Conservation (phyloP, 1,140 invertebrate genomes). For the Lordiphosa collinella region DNA sequence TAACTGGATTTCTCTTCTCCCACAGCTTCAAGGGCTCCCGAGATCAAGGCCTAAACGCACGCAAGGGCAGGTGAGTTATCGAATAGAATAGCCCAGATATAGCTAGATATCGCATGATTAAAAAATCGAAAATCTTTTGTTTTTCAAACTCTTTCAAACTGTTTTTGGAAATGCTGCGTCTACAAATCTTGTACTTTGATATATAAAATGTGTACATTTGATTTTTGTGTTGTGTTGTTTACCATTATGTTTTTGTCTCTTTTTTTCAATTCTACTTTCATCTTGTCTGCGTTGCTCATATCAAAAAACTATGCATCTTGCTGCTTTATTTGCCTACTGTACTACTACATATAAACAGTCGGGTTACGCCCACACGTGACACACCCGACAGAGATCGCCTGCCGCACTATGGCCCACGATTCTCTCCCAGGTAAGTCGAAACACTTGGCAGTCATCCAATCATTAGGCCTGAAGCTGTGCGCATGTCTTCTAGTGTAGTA, state of each 20-base stretch:
- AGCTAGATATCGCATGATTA: conserved; percentile 68
- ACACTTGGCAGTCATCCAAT: conserved; percentile 43
- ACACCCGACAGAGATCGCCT: conserved; percentile 86
- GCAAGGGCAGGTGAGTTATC: conserved; percentile 73
- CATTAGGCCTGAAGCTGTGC: conserved; percentile 34
- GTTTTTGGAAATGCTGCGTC: conserved; percentile 73
- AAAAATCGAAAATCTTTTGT: conserved; percentile 47
- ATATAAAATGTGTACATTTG: conserved; percentile 10
- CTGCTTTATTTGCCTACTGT: conserved; percentile 59
- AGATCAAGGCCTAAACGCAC: conserved; percentile 79
- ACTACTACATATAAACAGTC: conserved; percentile 81
- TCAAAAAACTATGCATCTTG: conserved; percentile 66
- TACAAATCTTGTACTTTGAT: conserved; percentile 44
- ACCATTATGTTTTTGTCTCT: conserved; percentile 54
- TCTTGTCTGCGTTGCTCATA: conserved; percentile 71
- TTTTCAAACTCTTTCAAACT: conserved; percentile 44
- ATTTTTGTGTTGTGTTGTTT: conserved; percentile 28
- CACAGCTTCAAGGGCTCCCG: conserved; percentile 82
- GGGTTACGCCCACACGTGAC: conserved; percentile 90
- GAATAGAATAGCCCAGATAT: conserved; percentile 22
- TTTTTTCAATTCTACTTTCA: conserved; percentile 65
- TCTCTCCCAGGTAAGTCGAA: conserved; percentile 87
- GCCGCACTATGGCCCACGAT: conserved; percentile 92
- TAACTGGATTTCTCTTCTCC: background rate
- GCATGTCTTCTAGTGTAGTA: conserved; percentile 32